Conservation (phyloP, 2,888 invertebrate species). For the Cerastis rubricosa region DNA sequence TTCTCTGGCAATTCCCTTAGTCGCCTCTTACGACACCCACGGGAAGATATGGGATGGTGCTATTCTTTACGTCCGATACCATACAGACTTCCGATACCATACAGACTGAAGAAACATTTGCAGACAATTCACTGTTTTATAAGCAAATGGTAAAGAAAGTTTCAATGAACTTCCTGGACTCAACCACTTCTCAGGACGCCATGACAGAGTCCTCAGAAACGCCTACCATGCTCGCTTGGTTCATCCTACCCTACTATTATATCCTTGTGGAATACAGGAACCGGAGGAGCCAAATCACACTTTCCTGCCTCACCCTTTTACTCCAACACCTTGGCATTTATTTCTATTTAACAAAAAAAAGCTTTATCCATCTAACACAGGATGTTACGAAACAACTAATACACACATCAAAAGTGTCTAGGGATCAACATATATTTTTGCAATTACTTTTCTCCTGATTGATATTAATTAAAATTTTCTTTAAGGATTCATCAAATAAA, state of each 20-base stretch:
- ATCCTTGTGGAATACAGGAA: background rate
- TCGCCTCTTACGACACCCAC: no score
- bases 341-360: conserved; percentile 23
- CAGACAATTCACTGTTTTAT: no score
- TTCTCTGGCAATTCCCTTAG: no score
- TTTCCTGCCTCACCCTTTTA: background rate
- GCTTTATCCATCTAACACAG: conserved; percentile 19
- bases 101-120: no score
- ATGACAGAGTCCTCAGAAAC: background rate
- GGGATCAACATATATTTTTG: no score
- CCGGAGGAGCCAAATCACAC: background rate
- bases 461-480: no score
- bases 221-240: background rate
- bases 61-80: no score
- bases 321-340: conserved; percentile 45
- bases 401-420: no score
- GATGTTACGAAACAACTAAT: conserved; percentile 38
- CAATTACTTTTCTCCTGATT: no score
- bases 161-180: background rate
- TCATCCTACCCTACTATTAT: background rate
- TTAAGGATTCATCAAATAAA: no score
- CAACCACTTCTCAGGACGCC: background rate
- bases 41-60: no score
- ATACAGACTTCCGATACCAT: no score
- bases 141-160: background rate